A percentile compares a stretch with the other conserved stretches of the same genome.
Conservation (phyloP, 2,113 vertebrate genomes). For the Scortum barcoo region DNA sequence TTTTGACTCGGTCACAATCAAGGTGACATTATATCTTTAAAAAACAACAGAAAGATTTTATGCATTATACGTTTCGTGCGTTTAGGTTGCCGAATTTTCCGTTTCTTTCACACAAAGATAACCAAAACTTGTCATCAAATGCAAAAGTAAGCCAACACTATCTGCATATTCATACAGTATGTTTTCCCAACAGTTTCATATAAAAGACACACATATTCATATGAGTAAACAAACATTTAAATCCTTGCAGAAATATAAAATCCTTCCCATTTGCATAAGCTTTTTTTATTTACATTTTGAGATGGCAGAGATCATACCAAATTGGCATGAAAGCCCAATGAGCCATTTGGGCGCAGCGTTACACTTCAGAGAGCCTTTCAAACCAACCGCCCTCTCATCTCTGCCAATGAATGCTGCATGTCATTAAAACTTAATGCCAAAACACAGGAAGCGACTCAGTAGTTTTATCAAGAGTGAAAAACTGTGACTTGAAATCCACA, state of each 20-base stretch:
- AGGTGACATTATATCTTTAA: background rate
- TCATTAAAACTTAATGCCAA: conserved; percentile 76
- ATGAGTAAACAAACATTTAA: conserved; percentile 61
- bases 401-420: conserved; percentile 70
- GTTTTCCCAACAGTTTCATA: conserved; percentile 35
- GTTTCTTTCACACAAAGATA: background rate
- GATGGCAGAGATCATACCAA: conserved; percentile 74
- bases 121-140: conserved; percentile 33
- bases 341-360: conserved; percentile 62
- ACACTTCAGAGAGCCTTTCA: conserved; percentile 78
- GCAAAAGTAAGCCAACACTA: conserved; percentile 27
- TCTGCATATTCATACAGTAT: conserved; percentile 45
- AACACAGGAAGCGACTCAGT: conserved; percentile 62
- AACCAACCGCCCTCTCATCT: conserved; percentile 71
- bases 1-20: background rate
- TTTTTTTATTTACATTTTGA: conserved; percentile 65
- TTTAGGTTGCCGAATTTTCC: background rate
- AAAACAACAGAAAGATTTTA: background rate
- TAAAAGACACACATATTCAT: conserved; percentile 35
- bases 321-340: conserved; percentile 73
- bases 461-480: conserved; percentile 64
- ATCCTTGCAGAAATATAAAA: conserved; percentile 54
- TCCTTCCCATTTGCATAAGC: conserved; percentile 63
- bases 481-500: conserved; percentile 58
- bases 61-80: background rate